phyloP scores from a whole-genome alignment of 2,113 vertebrate species.

The Parus major region DNA sequence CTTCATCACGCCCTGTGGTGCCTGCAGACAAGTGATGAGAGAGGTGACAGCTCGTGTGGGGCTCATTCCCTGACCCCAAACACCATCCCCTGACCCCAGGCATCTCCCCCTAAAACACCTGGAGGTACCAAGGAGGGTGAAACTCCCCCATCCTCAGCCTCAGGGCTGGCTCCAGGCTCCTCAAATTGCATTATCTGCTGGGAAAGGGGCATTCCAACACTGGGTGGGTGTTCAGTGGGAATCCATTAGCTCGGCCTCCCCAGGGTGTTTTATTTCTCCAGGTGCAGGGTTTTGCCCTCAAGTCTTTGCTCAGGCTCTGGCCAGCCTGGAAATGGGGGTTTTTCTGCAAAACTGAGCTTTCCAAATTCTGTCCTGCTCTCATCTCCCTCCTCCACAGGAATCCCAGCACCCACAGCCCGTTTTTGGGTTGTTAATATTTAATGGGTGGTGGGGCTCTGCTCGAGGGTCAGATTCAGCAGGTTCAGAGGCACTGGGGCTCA shows the following conservation, averaged over 20 bases:
- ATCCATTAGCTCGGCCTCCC: not conserved
- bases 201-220: not conserved
- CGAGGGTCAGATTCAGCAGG: accelerated
- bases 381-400: accelerated
- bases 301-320: not conserved
- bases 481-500: not conserved
- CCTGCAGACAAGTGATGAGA: constrained; percentile 94
- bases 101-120: not conserved
- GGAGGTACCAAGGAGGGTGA: not conserved
- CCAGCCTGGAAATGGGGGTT: not conserved
- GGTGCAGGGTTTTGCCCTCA: not conserved
- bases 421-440: not conserved
- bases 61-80: not conserved
- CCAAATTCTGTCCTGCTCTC: accelerated
- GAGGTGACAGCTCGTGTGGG: constrained; percentile 74
- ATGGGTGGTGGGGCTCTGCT: accelerated
- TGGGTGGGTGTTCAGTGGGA: not conserved
- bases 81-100: not conserved
- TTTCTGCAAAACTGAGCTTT: not conserved
- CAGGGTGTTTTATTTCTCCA: not conserved
- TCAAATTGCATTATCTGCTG: not conserved
- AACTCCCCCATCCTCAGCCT: not conserved
- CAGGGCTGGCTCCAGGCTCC: not conserved
- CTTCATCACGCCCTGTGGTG: constrained; percentile 88
- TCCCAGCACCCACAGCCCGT: accelerated